Percentiles rank a stretch among this genome's conserved stretches.
Conservation (phyloP, 1,140 invertebrate genomes). For the Sitophilus oryzae region DNA sequence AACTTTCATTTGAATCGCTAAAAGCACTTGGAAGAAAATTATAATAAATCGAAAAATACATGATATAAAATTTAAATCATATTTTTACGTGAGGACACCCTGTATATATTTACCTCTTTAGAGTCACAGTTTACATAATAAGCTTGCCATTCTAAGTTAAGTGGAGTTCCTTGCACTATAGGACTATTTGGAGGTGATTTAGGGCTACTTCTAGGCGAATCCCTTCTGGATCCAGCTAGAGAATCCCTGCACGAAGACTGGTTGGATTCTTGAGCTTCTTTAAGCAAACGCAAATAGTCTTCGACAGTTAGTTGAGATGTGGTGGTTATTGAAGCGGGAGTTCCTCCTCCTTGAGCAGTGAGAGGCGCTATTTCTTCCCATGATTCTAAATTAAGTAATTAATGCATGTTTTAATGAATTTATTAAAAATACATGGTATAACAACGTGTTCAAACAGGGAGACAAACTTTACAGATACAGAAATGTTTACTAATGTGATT, state of each 20-base stretch:
- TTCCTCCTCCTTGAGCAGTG: slow-evolving; percentile 51
- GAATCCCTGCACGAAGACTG: slow-evolving; percentile 78
- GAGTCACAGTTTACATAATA: slow-evolving; percentile 44
- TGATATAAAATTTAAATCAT: no score
- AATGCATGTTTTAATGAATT: no score
- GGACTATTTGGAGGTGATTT: slow-evolving; percentile 89
- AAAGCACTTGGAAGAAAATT: no score
- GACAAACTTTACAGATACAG: no score
- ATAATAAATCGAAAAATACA: no score
- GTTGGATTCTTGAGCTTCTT: slow-evolving; percentile 84
- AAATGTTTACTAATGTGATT: no score
- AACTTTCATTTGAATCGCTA: no score
- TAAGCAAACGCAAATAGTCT: slow-evolving; percentile 75
- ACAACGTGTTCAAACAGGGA: no score
- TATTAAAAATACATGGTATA: no score
- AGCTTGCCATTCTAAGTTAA: slow-evolving; percentile 43
- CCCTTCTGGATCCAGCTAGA: slow-evolving; percentile 69
- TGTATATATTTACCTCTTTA: slow-evolving; percentile 36
- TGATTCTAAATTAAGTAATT: slow-evolving; percentile 71
- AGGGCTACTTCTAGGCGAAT: slow-evolving; percentile 56
- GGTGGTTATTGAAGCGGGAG: slow-evolving; percentile 59
- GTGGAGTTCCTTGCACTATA: slow-evolving; percentile 41
- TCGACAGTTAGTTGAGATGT: slow-evolving; percentile 62
- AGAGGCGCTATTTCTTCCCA: slow-evolving; percentile 72
- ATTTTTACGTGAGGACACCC: no score